phyloP scores from a whole-genome alignment of 2,797 vertebrate species.

The Aotus griseimembra region DNA sequence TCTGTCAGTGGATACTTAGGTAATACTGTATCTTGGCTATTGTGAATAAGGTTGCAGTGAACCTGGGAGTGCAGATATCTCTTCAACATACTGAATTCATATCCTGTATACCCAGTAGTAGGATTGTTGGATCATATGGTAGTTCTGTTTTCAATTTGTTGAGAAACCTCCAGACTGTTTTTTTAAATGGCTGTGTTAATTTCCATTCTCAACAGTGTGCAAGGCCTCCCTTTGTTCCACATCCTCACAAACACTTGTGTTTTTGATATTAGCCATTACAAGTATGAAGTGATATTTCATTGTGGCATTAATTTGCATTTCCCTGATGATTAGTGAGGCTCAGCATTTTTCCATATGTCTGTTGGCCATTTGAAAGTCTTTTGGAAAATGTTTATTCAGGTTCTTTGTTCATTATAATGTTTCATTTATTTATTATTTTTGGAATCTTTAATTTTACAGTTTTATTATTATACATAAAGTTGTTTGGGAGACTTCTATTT shows the following conservation, averaged over 20 bases:
- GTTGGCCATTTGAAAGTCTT: not conserved
- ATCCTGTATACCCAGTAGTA: not conserved
- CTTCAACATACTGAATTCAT: not conserved
- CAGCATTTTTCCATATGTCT: not conserved
- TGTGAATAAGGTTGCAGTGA: not conserved
- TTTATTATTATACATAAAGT: not conserved
- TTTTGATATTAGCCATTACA: not conserved
- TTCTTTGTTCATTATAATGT: not conserved
- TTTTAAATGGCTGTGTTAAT: not conserved
- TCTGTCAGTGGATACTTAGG: not conserved
- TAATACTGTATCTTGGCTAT: not conserved
- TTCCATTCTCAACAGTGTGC: not conserved
- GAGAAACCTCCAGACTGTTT: not conserved
- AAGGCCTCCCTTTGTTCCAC: not conserved
- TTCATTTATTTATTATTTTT: not conserved
- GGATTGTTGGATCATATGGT: not conserved
- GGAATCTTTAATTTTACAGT: constrained; percentile 4
- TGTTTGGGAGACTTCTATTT: not conserved
- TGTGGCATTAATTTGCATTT: not conserved
- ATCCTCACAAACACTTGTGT: not conserved
- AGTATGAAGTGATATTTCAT: not conserved
- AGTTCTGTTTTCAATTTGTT: not conserved
- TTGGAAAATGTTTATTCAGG: no score
- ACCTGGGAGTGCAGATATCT: not conserved
- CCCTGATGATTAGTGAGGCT: not conserved